These are phyloP conservation scores for Pycnomerus fuliginosus DNA, from an alignment of 2,888 invertebrate species.

Conservation along the genomic window DNA sequence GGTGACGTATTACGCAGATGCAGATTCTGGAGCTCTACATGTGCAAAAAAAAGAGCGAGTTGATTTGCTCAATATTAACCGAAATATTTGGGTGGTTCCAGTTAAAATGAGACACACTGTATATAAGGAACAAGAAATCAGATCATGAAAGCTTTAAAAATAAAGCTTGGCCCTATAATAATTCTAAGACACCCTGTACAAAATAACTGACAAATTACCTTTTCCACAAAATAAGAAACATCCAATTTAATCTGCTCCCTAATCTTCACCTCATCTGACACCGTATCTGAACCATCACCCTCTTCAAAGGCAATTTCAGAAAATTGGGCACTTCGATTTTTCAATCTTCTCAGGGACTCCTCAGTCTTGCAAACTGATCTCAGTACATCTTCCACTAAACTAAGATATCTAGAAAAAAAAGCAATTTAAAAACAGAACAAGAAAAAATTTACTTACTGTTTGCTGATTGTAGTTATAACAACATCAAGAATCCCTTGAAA, in stretches of 20 bases:
- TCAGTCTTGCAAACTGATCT: slow-evolving; percentile 94
- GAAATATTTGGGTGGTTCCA: no score
- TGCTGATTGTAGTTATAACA: slow-evolving; percentile 53
- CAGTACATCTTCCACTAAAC: slow-evolving; percentile 81
- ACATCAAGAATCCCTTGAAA: slow-evolving; percentile 50
- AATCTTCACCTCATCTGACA: slow-evolving; percentile 89
- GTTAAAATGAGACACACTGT: no score
- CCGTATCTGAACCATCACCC: slow-evolving; percentile 47
- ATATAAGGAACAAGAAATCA: no score
- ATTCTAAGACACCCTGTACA: background rate
- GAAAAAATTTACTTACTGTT: slow-evolving; percentile 51
- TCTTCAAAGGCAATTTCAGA: slow-evolving; percentile 7
- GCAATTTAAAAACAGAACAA: background rate
- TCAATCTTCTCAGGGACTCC: slow-evolving; percentile 87
- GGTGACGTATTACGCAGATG: no score
- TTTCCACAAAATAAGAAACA: slow-evolving; percentile 71
- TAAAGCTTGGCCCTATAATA: no score
- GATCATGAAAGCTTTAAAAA: no score
- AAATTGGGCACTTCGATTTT: slow-evolving; percentile 51
- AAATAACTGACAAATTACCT: slow-evolving; percentile 32
- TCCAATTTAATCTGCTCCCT: slow-evolving; percentile 86
- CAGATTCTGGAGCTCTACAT: no score
- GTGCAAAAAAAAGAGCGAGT: no score
- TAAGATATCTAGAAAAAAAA: slow-evolving; percentile 58
- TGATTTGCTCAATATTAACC: no score